These are phyloP conservation scores for Perccottus glenii DNA, from an alignment of 2,113 vertebrate genomes.

Conservation along the genomic window DNA sequence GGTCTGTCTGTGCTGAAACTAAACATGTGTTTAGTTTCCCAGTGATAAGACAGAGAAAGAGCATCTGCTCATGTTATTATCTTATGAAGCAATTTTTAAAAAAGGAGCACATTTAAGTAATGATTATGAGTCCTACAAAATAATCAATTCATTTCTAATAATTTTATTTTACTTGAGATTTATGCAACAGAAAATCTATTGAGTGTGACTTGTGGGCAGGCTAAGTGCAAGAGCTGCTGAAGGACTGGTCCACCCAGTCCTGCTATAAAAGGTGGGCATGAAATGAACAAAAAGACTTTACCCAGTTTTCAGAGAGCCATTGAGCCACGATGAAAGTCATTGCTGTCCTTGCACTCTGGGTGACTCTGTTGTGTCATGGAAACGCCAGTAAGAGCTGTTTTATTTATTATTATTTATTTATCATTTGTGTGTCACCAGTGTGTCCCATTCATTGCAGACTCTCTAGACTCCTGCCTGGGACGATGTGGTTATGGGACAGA, in stretches of 20 bases:
- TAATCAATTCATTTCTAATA: too few relatives aligned
- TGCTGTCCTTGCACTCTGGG: conserved; percentile 53
- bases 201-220: conserved; percentile 6
- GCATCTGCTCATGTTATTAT: too few relatives aligned
- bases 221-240: not conserved
- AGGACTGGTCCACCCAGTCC: conserved; percentile 28
- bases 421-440: too few relatives aligned
- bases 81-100: too few relatives aligned
- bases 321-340: conserved; percentile 63
- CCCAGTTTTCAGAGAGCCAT: conserved; percentile 22
- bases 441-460: conserved; percentile 50
- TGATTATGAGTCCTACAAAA: too few relatives aligned
- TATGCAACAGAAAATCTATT: too few relatives aligned
- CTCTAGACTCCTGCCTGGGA: conserved; percentile 67
- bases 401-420: not conserved
- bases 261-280: conserved; percentile 63
- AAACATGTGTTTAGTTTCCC: conserved; percentile 47
- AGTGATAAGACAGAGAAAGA: conserved; percentile 2
- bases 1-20: not conserved
- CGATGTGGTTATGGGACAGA: conserved; percentile 73
- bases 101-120: too few relatives aligned
- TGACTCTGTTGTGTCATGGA: conserved; percentile 62
- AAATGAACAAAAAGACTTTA: not conserved
- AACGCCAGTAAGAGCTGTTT: conserved; percentile 69
- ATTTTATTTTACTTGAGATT: too few relatives aligned